Conservation (phyloP, 2,113 vertebrate species). For the Carassius carassius region DNA sequence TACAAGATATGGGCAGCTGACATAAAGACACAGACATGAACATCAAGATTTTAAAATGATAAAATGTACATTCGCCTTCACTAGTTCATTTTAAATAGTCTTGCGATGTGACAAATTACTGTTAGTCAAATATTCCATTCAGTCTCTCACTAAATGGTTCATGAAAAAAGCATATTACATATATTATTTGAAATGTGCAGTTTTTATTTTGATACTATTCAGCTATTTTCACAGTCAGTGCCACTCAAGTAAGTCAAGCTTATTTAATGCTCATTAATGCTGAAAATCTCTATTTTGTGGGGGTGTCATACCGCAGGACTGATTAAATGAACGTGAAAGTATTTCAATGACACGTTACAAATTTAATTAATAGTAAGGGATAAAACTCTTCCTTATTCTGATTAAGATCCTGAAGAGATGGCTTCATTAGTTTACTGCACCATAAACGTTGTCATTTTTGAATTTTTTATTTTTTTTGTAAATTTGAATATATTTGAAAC, state of each 20-base stretch:
- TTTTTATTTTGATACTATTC: not conserved
- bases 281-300: not conserved
- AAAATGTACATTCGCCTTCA: not conserved
- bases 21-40: not conserved
- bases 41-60: not conserved
- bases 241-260: not conserved
- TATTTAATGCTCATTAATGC: conserved; percentile 6
- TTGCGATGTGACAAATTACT: not conserved
- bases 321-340: not conserved
- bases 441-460: not conserved
- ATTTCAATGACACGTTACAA: not conserved
- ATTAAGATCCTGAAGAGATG: too few relatives aligned
- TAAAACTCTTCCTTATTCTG: too few relatives aligned
- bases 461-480: too few relatives aligned
- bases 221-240: not conserved
- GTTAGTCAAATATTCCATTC: not conserved
- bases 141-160: not conserved
- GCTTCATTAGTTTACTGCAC: not conserved
- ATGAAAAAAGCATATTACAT: not conserved
- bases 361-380: not conserved
- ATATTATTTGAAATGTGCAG: not conserved
- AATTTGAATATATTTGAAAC: not conserved
- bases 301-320: not conserved
- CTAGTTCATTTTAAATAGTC: not conserved
- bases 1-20: not conserved